These are phyloP conservation scores for Tinea semifulvella DNA, from an alignment of 2,888 invertebrate genomes.

Conservation along the genomic window DNA sequence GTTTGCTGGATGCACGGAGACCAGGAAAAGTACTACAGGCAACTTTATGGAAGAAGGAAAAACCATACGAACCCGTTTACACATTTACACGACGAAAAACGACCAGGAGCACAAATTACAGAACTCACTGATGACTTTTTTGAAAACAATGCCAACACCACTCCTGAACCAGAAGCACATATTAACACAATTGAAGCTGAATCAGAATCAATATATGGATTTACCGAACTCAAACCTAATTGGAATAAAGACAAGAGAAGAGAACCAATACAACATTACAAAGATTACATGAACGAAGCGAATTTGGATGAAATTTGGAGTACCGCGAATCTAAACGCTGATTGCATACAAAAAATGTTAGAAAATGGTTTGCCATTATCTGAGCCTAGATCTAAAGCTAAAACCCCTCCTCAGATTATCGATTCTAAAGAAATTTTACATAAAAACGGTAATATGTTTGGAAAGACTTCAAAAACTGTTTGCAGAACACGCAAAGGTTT, in stretches of 20 bases:
- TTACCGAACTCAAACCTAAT: constrained; percentile 31
- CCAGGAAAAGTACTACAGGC: constrained; percentile 85
- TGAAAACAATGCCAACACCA: constrained; percentile 42
- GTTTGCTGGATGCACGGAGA: constrained; percentile 89
- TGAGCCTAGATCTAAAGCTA: constrained; percentile 3
- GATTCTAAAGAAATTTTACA: constrained; percentile 48
- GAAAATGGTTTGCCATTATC: constrained; percentile 50
- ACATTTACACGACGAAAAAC: constrained; percentile 47
- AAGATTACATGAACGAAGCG: constrained; percentile 42
- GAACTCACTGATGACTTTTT: constrained; percentile 61
- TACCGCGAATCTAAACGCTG: constrained; percentile 33
- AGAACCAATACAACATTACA: constrained; percentile 55
- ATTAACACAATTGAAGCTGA: constrained; percentile 33
- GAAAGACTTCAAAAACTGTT: constrained; percentile 48
- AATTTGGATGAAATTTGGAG: constrained; percentile 50
- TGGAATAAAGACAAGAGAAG: constrained; percentile 64
- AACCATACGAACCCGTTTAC: constrained; percentile 39
- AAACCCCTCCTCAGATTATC: constrained; percentile 28
- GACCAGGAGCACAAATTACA: constrained; percentile 59
- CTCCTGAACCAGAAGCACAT: constrained; percentile 23
- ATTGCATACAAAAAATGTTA: constrained; percentile 50
- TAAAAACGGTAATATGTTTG: constrained; percentile 47
- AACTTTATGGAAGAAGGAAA: constrained; percentile 75
- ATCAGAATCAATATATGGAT: constrained; percentile 50
- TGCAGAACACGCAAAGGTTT: constrained; percentile 52